These are phyloP conservation scores for Lipophrys pholis DNA, from an alignment of 2,113 vertebrate genomes.

Conservation along the genomic window DNA sequence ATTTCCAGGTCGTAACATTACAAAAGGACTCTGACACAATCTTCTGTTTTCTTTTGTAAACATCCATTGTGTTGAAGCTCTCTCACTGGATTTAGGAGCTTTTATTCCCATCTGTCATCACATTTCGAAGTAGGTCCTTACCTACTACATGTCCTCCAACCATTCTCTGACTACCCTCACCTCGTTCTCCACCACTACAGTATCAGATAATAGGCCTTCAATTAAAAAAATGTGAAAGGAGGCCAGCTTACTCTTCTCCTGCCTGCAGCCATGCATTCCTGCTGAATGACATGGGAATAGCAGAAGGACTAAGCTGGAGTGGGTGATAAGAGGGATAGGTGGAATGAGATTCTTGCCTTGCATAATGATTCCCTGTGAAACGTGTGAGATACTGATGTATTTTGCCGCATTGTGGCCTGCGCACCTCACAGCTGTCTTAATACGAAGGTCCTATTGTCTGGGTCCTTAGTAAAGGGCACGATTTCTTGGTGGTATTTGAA, in stretches of 20 bases:
- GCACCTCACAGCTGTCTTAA: background rate
- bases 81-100: background rate
- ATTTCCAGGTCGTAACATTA: too few relatives aligned
- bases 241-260: conserved; percentile 22
- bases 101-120: conserved; percentile 7
- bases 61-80: conserved; percentile 1
- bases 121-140: conserved; percentile 14
- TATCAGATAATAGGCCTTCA: conserved; percentile 64
- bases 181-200: background rate
- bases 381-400: conserved; percentile 29
- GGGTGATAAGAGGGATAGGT: conserved; percentile 53
- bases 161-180: background rate
- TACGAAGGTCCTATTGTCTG: background rate
- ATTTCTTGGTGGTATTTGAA: conserved; percentile 16
- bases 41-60: background rate
- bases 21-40: background rate
- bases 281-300: conserved; percentile 45
- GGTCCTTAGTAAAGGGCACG: background rate
- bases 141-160: conserved; percentile 9
- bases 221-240: conserved; percentile 54
- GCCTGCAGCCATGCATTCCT: conserved; percentile 2
- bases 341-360: conserved; percentile 44
- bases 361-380: conserved; percentile 56
- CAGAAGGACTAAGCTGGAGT: conserved; percentile 44
- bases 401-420: background rate